Evolutionary conservation across 2,888 invertebrate genomes (phyloP), one percentile per base, ranked within the genome.

Genomic region (Baccha elongata): DNA sequence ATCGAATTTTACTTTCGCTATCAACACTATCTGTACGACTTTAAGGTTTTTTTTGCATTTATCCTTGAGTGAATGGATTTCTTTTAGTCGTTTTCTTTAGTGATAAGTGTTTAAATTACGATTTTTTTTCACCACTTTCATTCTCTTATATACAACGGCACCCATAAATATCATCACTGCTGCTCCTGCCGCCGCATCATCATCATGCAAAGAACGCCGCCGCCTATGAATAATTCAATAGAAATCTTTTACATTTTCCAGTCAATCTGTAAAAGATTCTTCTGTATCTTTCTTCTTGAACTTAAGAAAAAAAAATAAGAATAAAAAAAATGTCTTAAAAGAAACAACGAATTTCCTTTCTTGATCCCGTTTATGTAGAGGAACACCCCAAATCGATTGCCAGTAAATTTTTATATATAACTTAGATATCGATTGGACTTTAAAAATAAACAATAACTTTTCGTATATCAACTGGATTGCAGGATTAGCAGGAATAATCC

Each of bases 61-160:
- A 8, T 40, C 40, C 40, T 26, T 29, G 50, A 50, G 52, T 67
- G 50, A 19, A 55, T 65, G 52, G 44, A 53, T 53, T 73, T 46
- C 67, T 10, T 68, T 50, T 13, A 68, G 32, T 40, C 78, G 68
- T 72, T 83, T 78, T 78, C 78, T 78, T 68, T 68, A 26, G 55
- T 42, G 78, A 83, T 83, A 83, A 83, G 83, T 83, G 83, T 83
- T 83, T 83, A 83, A 83, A 83, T 83, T 78, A 78, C 78, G 72
- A 83, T 83, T 78, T 73, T 78, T n/a, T 78, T 83, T 68, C 40
- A 53, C 44, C 50, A 67, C 58, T 67, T 62, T 37, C 40, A 40
- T 58, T 19, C 44, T 26, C 35, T n/a, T 44, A 46, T 62, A 42
- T 40, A 26, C 23, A 58, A 8, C 6, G 29, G 37, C 3, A 55